Base-by-base conservation (phyloP, 2,888 invertebrate genomes). In the Spodoptera picta region DNA sequence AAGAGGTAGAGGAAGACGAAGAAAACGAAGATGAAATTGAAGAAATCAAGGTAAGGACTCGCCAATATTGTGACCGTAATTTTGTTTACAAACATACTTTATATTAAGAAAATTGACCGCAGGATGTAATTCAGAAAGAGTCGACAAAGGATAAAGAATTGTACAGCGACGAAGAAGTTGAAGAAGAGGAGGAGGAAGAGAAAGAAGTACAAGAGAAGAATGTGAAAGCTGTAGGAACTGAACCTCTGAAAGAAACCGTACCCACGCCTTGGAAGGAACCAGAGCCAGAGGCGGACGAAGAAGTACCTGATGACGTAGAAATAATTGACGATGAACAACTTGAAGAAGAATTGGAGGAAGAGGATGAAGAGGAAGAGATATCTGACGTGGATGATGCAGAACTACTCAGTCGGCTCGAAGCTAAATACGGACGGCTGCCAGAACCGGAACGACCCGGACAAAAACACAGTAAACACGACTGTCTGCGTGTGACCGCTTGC, bases 341-440 rank as follows among this genome's bases (percentile, higher is more conserved):
- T 24, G 93, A 93, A 27, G 93, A 94, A 72, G 95, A 95, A 71
- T 88, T 93, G 14, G 78, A 77, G 93, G 95, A 95, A 48, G 89
- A 90, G 63, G 92, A 91, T 52, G 95, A 95, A 2, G 95, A 95
- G 65, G 95, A 95, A 65, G 95, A 95, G 60, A 93, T 95, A 74
- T 96, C 96, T 0, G 96, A 96, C 76, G 96, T 96, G 1, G 97
- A 97, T 82, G 97, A 97, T 83, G 95, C 95, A 6, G 97, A 97
- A 70, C 90, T 97, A 51, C 92, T 97, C 79, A 96, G 93, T 81
- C 95, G 97, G 72, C 90, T 97, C 61, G 97, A 97, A 84, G 96
- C 96, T 31, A 97, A 97, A 94, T 97, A 97, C 86, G 97, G 97
- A 55, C 96, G 96, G 73, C 87, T 97, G 58, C 96, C 96, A 11